Evolutionary conservation across 2,113 vertebrate genomes (phyloP), one percentile per base, ranked within the genome.

Genomic region (Chlorodrepanis virens): DNA sequence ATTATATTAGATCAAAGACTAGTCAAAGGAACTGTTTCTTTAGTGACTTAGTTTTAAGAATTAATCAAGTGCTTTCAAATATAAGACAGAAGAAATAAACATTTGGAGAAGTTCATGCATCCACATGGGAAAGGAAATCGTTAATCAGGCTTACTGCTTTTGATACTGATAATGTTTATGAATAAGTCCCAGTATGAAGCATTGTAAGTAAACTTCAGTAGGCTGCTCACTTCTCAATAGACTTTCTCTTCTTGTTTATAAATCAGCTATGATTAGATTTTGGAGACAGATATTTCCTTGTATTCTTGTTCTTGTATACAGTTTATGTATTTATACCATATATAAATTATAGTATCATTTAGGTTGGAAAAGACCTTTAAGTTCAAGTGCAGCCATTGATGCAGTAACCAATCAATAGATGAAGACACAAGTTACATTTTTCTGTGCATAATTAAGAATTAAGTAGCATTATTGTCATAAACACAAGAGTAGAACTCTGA

Each of bases 1-100:
- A 71, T 45, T 95, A 78, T 69, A 68, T 87, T 83, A 93, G 83
- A 96, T 97, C 83, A 94, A 97, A 97, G 72, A 88, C 84, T 89
- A 67, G 59, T 83, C 85, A 94, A 75, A 92, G 89, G 93, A 96
- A 77, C 52, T 76, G 19, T 70, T 80, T 76, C 90, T 93, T 83
- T 79, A 45, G 68, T 92, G 84, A 67, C 83, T 94, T 91, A n/a
- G 61, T 85, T 95, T 77, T 75, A 86, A 91, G 90, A 89, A 79
- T 31, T 92, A 63, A 91, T 89, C 52, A 60, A 80, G 18, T 91
- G 31, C 83, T 95, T 96, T 96, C 64, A 93, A 85, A 93, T 88
- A 87, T 44, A 90, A 83, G 95, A 83, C 59, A 85, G 59, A 89
- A 93, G 81, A 92, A 93, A 71, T 68, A 74, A 81, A 83, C 42